phyloP scores from a whole-genome alignment of 2,888 invertebrate genomes.

The Leptarthrus brevirostris region DNA sequence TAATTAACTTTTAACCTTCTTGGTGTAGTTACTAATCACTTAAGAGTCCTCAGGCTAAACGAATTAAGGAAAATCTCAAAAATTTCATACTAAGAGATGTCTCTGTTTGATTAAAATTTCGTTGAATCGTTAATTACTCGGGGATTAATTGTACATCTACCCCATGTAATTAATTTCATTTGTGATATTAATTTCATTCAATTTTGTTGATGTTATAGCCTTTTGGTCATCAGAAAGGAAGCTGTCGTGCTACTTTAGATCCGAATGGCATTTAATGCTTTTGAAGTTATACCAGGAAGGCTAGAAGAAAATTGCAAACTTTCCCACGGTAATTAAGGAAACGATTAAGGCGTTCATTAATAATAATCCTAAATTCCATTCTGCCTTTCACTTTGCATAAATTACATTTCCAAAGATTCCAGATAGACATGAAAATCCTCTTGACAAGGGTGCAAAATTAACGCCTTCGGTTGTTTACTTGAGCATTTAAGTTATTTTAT shows the following conservation, averaged over 20 bases:
- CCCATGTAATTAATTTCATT: slow-evolving; percentile 24
- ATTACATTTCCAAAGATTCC: slow-evolving; percentile 42
- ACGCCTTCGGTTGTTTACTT: slow-evolving; percentile 52
- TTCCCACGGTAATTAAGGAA: slow-evolving; percentile 50
- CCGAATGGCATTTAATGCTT: slow-evolving; percentile 4
- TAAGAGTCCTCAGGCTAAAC: too few species aligned
- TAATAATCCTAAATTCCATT: slow-evolving; percentile 50
- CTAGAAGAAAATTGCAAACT: slow-evolving; percentile 27
- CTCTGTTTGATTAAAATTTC: background rate
- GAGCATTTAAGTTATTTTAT: slow-evolving; percentile 51
- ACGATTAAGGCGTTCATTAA: slow-evolving; percentile 50
- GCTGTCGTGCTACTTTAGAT: background rate
- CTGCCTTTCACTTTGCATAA: slow-evolving; percentile 50
- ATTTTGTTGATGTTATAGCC: background rate
- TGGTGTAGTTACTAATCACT: too few species aligned
- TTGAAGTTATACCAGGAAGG: background rate
- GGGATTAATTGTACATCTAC: slow-evolving; percentile 2
- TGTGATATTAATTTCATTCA: slow-evolving; percentile 27
- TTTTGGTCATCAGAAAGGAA: slow-evolving; percentile 23
- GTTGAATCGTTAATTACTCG: background rate
- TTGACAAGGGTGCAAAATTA: slow-evolving; percentile 52
- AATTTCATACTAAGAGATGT: too few species aligned
- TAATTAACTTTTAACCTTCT: too few species aligned
- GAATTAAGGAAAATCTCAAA: too few species aligned
- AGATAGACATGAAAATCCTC: slow-evolving; percentile 49